A percentile compares a stretch with the other conserved stretches of the same genome.
These are phyloP conservation scores for Microtus oregoni DNA, from an alignment of 2,113 vertebrate genomes.

Conservation along the genomic window DNA sequence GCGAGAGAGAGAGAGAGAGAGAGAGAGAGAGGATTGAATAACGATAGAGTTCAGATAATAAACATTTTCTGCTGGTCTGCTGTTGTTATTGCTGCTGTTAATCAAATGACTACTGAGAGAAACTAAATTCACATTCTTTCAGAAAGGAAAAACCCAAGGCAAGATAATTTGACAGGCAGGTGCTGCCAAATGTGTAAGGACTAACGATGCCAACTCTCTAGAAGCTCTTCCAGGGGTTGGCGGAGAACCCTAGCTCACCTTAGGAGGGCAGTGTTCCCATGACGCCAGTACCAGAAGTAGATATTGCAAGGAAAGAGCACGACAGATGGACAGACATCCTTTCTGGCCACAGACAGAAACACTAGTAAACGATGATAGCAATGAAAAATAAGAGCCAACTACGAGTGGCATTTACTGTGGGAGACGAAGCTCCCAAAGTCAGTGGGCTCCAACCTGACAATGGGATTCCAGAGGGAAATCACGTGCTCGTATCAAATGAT, in stretches of 20 bases:
- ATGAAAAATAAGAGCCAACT: constrained; percentile 9
- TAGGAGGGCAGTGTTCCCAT: neutral
- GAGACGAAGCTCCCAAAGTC: constrained; percentile 33
- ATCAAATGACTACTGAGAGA: neutral
- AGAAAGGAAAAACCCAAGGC: constrained; percentile 1
- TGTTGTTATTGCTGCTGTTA: neutral
- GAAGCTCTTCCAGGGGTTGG: constrained; percentile 32
- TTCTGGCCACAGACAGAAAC: neutral
- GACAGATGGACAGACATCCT: neutral
- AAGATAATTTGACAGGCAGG: neutral
- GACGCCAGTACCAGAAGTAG: too few relatives aligned
- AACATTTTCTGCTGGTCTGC: neutral
- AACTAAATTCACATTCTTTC: neutral
- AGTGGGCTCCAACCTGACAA: neutral
- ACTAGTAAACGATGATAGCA: neutral
- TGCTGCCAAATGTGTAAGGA: constrained; percentile 27
- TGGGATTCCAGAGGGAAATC: neutral
- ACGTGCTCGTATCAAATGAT: neutral
- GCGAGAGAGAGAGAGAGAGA: too few relatives aligned
- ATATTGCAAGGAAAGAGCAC: constrained; percentile 27
- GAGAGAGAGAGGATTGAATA: neutral
- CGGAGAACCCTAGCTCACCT: constrained; percentile 6
- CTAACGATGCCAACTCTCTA: neutral
- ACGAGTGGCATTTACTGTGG: neutral
- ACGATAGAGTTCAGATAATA: neutral